Base-by-base conservation (phyloP, 2,113 vertebrate species). In the Calypte anna region DNA sequence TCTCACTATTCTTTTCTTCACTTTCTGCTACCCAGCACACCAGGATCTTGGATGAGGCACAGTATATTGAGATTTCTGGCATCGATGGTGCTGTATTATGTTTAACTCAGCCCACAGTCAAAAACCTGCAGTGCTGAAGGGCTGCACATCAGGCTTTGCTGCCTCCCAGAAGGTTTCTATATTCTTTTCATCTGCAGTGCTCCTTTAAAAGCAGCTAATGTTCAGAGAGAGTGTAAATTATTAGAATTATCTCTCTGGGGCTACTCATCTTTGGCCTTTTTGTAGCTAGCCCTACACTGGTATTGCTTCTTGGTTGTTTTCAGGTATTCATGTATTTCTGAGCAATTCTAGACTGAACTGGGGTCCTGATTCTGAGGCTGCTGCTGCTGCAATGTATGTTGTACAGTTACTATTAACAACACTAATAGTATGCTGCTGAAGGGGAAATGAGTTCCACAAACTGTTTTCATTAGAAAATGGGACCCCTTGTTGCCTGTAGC, bases 11-110 rank as follows among this genome's bases (percentile, higher is more conserved):
- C 53, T 93, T 91, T 93, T 59, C 38, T 94, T 78, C 4, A 2
- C 61, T 93, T 94, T 86, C 80, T 84, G 68, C 31, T 93, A 82
- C 44, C n/a, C 90, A 90, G 85, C 48, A 68, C 57, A 78, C 73
- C 76, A 95, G 85, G 88, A 78, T 96, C 81, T 96, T 86, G 61
- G 85, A 93, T 73, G 69, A 88, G 93, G 22, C 66, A 93, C 64
- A 62, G 82, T 93, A 93, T 90, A 86, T 61, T 75, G 88, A 88
- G 64, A 90, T 67, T 97, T 95, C 73, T 91, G 93, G 91, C 85
- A 91, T 24, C 0, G 3, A 22, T 50, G 14, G 50, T 0, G 1
- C 59, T 95, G 90, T 82, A 91, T 86, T 96, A 33, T 64, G 36
- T 69, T 91, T 95, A 85, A 90, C 90, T 96, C 82, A 74, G 38